Evolutionary conservation across 2,113 vertebrate genomes (phyloP).

Genomic region (Falcunculus frontatus): DNA sequence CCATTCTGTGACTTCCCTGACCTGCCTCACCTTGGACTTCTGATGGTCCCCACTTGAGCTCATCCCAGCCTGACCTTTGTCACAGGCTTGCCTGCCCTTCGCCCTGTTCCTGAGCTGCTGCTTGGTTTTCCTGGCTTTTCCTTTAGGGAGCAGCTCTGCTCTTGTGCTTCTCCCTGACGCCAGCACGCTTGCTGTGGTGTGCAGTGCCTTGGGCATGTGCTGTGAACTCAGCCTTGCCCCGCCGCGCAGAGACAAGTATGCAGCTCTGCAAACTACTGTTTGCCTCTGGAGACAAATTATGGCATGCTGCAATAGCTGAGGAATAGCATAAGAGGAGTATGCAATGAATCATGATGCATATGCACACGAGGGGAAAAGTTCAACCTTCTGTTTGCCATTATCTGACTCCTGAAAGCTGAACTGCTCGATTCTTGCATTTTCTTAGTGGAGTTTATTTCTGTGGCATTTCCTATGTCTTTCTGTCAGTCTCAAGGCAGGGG

Average conservation of each 20-base stretch:
- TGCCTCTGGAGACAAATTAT: slow-evolving; percentile 60
- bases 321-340: slow-evolving; percentile 52
- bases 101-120: not conserved
- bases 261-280: slow-evolving; percentile 63
- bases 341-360: slow-evolving; percentile 64
- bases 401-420: slow-evolving; percentile 60
- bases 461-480: slow-evolving; percentile 23
- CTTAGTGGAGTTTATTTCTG: slow-evolving; percentile 7
- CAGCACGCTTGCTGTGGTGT: not conserved
- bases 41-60: not conserved
- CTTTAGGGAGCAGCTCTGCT: slow-evolving; percentile 12
- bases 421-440: slow-evolving; percentile 43
- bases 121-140: not conserved
- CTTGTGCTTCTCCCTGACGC: not conserved
- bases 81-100: not conserved
- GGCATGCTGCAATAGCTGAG: slow-evolving; percentile 44
- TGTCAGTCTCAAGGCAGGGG: not conserved
- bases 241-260: not conserved
- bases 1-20: not conserved
- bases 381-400: slow-evolving; percentile 71
- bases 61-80: not conserved
- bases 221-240: slow-evolving; percentile 39
- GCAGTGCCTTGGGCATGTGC: not conserved
- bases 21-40: not conserved
- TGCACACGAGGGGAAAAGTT: slow-evolving; percentile 66